Evolutionary conservation across 2,113 vertebrate species (phyloP).

Genomic region (Percina caprodes): DNA sequence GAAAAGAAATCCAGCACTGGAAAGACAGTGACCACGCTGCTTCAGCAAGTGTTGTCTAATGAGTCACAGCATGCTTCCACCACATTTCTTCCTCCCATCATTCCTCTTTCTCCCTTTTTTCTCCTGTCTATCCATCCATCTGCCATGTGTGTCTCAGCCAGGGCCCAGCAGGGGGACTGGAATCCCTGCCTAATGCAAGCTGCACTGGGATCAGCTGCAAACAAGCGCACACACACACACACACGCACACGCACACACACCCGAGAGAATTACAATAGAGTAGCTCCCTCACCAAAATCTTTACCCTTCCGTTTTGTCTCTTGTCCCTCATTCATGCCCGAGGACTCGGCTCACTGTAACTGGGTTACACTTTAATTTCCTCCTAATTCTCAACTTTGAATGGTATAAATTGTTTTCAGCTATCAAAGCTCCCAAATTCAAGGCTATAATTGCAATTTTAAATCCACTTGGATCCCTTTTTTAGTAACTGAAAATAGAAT

Average conservation of each 20-base stretch:
- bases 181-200: slow-evolving; percentile 69
- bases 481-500: slow-evolving; percentile 74
- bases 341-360: slow-evolving; percentile 66
- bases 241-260: slow-evolving; percentile 15
- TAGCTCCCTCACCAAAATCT: slow-evolving; percentile 48
- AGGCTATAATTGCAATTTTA: slow-evolving; percentile 78
- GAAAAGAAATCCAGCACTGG: background rate
- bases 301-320: slow-evolving; percentile 49
- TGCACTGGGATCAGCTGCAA: slow-evolving; percentile 68
- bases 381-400: slow-evolving; percentile 77
- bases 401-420: slow-evolving; percentile 76
- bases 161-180: slow-evolving; percentile 66
- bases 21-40: slow-evolving; percentile 49
- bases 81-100: slow-evolving; percentile 38
- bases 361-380: slow-evolving; percentile 77
- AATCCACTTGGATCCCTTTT: slow-evolving; percentile 73
- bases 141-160: slow-evolving; percentile 67
- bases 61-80: slow-evolving; percentile 57
- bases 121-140: slow-evolving; percentile 72
- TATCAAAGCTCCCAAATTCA: slow-evolving; percentile 69
- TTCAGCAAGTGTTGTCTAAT: slow-evolving; percentile 69
- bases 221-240: slow-evolving; percentile 28
- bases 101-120: slow-evolving; percentile 45
- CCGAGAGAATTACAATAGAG: slow-evolving; percentile 60
- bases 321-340: slow-evolving; percentile 48